Conservation (phyloP, 2,888 invertebrate genomes). For the Eulithis prunata region DNA sequence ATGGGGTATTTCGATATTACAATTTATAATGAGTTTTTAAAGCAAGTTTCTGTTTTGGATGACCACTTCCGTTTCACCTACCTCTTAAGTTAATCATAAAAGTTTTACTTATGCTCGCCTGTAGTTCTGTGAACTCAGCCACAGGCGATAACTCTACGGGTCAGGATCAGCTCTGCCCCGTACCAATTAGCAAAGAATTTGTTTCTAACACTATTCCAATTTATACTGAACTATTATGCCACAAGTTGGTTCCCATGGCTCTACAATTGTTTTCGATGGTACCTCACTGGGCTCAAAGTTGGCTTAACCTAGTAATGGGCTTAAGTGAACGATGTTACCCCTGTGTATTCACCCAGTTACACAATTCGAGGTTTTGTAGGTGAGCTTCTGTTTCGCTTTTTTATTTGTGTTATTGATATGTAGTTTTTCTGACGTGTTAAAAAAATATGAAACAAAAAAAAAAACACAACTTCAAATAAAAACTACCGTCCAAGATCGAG, state of each 20-base stretch:
- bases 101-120: conserved; percentile 16
- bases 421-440: not conserved
- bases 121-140: conserved; percentile 26
- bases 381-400: conserved; percentile 55
- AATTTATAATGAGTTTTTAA: no score
- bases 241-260: conserved; percentile 70
- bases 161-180: conserved; percentile 34
- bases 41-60: not conserved
- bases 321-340: conserved; percentile 82
- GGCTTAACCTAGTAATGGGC: conserved; percentile 71
- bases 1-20: no score
- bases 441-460: no score
- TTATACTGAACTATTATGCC: conserved; percentile 60
- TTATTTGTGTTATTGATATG: conserved; percentile 9
- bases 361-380: conserved; percentile 63
- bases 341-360: conserved; percentile 70
- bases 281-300: conserved; percentile 70
- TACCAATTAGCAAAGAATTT: conserved; percentile 58
- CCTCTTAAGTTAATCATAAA: conserved; percentile 19
- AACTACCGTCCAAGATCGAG: no score
- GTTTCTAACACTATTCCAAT: conserved; percentile 62
- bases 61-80: conserved; percentile 2
- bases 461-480: no score
- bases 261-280: conserved; percentile 75
- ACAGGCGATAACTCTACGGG: conserved; percentile 22